phyloP scores from a whole-genome alignment of 2,113 vertebrate species.

The Brachyhypopomus occidentalis region DNA sequence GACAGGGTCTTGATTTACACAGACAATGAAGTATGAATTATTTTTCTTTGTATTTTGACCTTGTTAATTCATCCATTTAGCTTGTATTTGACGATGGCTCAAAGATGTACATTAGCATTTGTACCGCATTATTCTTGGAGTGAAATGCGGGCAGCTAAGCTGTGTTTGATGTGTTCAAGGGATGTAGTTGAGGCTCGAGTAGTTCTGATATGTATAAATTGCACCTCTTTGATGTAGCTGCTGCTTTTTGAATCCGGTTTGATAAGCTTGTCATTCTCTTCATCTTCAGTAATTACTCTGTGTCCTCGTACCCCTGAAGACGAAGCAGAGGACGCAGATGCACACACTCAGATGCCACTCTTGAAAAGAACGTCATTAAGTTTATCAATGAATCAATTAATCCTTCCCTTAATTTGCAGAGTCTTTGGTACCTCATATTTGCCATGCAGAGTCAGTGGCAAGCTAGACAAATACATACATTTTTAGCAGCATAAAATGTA shows the following conservation, averaged over 20 bases:
- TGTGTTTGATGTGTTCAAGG: conserved; percentile 33
- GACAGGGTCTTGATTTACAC: neutral
- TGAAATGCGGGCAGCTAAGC: conserved; percentile 37
- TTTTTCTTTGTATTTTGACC: neutral
- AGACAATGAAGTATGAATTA: no score
- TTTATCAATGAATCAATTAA: conserved; percentile 57
- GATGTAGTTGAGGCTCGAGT: conserved; percentile 36
- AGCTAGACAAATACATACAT: conserved; percentile 22
- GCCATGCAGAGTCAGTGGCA: conserved; percentile 16
- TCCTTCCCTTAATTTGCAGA: conserved; percentile 46
- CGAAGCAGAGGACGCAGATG: conserved; percentile 15
- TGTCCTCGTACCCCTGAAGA: conserved; percentile 37
- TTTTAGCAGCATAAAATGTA: neutral
- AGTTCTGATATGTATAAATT: conserved; percentile 45
- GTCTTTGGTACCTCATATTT: conserved; percentile 21
- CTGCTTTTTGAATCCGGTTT: conserved; percentile 49
- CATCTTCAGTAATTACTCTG: conserved; percentile 53
- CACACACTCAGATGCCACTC: conserved; percentile 19
- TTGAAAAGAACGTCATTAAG: conserved; percentile 43
- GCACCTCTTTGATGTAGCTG: conserved; percentile 47
- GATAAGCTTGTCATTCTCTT: conserved; percentile 51
- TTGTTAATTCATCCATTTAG: neutral
- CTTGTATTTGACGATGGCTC: neutral
- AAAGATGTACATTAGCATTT: neutral
- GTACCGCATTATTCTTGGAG: neutral